phyloP scores from a whole-genome alignment of 2,113 vertebrate species.

The Trogon melanurus region DNA sequence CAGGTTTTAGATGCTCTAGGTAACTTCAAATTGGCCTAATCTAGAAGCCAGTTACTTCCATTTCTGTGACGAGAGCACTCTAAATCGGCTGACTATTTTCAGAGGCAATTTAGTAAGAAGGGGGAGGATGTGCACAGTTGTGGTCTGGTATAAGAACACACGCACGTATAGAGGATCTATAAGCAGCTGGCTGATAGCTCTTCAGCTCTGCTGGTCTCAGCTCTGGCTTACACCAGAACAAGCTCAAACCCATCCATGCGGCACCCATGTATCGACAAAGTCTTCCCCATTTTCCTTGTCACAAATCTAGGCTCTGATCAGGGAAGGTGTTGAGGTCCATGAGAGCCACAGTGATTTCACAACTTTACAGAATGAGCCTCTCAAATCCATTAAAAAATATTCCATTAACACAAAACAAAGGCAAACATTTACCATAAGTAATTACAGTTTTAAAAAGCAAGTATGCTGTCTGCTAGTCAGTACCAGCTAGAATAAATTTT shows the following conservation, averaged over 20 bases:
- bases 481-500: neutral
- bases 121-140: neutral
- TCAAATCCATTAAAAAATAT: neutral
- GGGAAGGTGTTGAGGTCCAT: neutral
- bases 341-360: neutral
- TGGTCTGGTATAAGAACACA: neutral
- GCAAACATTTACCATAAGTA: neutral
- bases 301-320: neutral
- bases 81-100: neutral
- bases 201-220: neutral
- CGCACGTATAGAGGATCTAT: neutral
- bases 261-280: accelerated
- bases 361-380: neutral
- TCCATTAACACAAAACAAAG: neutral
- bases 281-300: neutral
- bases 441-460: neutral
- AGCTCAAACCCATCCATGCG: neutral
- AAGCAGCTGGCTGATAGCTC: neutral
- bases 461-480: neutral
- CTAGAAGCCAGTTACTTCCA: neutral
- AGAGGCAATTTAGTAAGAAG: neutral
- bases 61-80: neutral
- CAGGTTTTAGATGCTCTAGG: neutral
- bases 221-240: neutral
- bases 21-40: neutral